Evolutionary conservation across 1,140 invertebrate species (phyloP), one percentile per base, ranked within the genome.

Genomic region (Drosophila serrata): DNA sequence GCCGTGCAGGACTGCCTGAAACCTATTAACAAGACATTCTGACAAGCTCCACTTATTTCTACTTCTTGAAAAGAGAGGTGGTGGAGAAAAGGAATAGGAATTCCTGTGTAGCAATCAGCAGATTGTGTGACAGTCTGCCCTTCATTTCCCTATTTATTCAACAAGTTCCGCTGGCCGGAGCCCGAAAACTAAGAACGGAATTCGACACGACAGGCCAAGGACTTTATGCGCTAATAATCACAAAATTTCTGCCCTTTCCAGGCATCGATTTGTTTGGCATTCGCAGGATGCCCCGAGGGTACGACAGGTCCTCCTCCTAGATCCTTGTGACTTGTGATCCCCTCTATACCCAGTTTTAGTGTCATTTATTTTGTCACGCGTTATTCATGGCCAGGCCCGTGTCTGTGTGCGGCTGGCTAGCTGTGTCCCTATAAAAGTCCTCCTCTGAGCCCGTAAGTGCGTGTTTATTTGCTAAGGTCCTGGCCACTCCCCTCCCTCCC

Each of bases 131-230:
- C 75, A 78, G 64, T 81, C 67, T 72, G 79, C 65, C 75, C 63
- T 84, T 72, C 85, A 81, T 88, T 88, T 88, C 85, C 84, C 87
- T 90, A 84, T 88, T 88, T 90, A 88, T 88, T 88, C 80, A 88
- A 88, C 84, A 88, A 88, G 85, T 88, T 88, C 80, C 84, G 76
- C 31, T 57, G 24, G 12, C 33, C 51, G 58, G 45, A 57, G 59
- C 59, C 78, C 78, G 31, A 86, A 86, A 77, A 84, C 75, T 61
- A 68, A 17, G 42, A 45, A 40, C 73, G 67, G 61, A 57, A 76
- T 60, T 51, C 59, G 45, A 51, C 17, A 42, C 60, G 77, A 65
- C 81, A 80, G 59, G 37, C 60, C 67, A 82, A 64, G 75, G 63
- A 53, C 68, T 88, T 88, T 87, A 88, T 87, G 67, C 67, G 76